Conservation (phyloP, 2,113 vertebrate species). For the Sylvia atricapilla region DNA sequence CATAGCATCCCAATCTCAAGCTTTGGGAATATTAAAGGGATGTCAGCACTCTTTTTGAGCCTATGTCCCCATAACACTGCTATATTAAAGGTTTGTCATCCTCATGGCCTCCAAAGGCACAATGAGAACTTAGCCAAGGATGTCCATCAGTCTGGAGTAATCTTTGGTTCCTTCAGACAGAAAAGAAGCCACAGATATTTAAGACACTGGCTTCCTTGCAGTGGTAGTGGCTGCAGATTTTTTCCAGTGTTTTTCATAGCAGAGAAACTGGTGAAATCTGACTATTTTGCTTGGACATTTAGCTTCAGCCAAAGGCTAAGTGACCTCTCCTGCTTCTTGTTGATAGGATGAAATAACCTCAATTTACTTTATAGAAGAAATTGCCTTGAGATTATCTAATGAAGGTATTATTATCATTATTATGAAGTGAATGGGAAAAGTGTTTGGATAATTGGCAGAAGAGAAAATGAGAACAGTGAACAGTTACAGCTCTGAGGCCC, state of each 20-base stretch:
- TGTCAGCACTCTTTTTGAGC: background rate
- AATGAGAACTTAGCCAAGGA: background rate
- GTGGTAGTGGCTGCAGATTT: background rate
- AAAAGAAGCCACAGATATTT: background rate
- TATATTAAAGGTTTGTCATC: background rate
- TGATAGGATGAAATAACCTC: constrained; percentile 30
- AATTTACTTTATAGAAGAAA: constrained; percentile 46
- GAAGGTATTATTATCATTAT: constrained; percentile 52
- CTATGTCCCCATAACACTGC: background rate
- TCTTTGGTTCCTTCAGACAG: background rate
- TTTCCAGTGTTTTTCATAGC: background rate
- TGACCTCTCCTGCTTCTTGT: constrained; percentile 33
- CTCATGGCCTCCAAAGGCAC: background rate
- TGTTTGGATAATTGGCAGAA: constrained; percentile 50
- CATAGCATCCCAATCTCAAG: background rate
- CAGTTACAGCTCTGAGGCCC: constrained; percentile 36
- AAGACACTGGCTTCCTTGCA: background rate
- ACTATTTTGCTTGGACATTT: constrained; percentile 1
- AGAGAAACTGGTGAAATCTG: background rate
- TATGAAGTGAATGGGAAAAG: constrained; percentile 41
- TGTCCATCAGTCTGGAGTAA: background rate
- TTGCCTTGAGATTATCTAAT: constrained; percentile 58
- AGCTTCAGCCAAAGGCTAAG: constrained; percentile 38
- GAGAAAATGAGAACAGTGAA: constrained; percentile 50
- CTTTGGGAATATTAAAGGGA: background rate